phyloP scores from a whole-genome alignment of 2,797 vertebrate genomes.

The Bradypodion ventrale region DNA sequence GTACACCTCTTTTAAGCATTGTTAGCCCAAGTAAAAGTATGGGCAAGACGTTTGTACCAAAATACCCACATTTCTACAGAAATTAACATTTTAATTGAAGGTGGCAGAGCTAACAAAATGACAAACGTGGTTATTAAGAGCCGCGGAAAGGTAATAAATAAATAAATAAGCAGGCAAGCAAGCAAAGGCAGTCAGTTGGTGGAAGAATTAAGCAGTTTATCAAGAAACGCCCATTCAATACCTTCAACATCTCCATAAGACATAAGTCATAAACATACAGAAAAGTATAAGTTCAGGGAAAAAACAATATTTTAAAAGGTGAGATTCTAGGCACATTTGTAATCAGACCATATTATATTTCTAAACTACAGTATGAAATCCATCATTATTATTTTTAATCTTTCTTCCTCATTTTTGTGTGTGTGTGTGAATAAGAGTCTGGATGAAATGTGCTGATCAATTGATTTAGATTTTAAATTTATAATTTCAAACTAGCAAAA shows the following conservation, averaged over 20 bases:
- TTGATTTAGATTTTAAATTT: no score
- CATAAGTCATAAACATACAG: background rate
- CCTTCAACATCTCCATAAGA: background rate
- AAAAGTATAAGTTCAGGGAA: no score
- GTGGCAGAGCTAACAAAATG: no score
- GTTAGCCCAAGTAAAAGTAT: background rate
- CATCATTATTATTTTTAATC: no score
- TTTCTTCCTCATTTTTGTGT: no score
- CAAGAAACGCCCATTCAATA: background rate
- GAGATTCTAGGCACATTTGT: no score
- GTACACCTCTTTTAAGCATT: background rate
- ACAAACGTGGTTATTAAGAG: background rate
- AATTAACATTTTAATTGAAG: background rate
- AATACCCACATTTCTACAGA: background rate
- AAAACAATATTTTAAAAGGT: no score
- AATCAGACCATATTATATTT: no score
- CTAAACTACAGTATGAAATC: no score
- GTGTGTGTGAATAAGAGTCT: no score
- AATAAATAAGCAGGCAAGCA: background rate
- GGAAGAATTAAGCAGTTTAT: background rate
- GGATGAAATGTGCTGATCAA: no score
- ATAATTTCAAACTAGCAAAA: no score
- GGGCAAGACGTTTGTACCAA: background rate
- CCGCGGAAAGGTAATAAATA: background rate
- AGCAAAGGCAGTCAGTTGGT: background rate